Evolutionary conservation across 23 tunicate genomes (phyloP).

Genomic region (Clavelina lepadiformis): DNA sequence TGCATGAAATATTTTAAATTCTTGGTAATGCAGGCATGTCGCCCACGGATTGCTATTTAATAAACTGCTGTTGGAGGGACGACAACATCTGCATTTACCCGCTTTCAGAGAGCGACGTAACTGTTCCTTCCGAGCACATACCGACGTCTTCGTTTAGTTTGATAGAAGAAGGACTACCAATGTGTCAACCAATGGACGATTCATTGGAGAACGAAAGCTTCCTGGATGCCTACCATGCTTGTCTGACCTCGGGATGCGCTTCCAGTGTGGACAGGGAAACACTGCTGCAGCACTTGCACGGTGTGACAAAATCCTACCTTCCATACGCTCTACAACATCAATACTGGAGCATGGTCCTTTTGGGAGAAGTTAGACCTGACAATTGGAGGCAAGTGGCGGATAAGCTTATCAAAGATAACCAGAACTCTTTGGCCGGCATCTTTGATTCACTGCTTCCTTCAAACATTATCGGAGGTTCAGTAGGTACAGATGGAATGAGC

Average conservation of each 20-base stretch:
- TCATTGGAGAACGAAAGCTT: constrained; percentile 3
- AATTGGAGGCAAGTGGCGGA: constrained; percentile 28
- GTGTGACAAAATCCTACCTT: neutral
- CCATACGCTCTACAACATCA: constrained; percentile 12
- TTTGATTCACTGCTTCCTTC: too few relatives aligned
- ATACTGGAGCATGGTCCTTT: constrained; percentile 23
- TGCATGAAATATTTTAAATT: too few relatives aligned
- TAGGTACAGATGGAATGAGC: neutral
- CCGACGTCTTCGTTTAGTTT: neutral
- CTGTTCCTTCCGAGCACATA: neutral
- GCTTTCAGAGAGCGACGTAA: constrained; percentile 3
- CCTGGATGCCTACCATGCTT: constrained; percentile 24
- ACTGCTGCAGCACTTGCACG: constrained; percentile 4
- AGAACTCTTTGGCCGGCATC: too few relatives aligned
- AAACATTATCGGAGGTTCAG: neutral
- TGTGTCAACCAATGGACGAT: constrained; percentile 21
- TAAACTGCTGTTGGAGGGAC: constrained; percentile 18
- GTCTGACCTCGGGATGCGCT: constrained; percentile 14
- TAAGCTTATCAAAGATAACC: neutral
- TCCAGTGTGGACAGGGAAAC: constrained; percentile 7
- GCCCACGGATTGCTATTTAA: constrained; percentile 1
- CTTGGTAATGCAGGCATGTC: constrained; percentile 22
- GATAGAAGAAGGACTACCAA: constrained; percentile 11
- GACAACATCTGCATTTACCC: constrained; percentile 54
- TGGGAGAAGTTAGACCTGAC: constrained; percentile 27